phyloP scores from a whole-genome alignment of 2,888 invertebrate genomes.

The Rhamphomyia laevipes region DNA sequence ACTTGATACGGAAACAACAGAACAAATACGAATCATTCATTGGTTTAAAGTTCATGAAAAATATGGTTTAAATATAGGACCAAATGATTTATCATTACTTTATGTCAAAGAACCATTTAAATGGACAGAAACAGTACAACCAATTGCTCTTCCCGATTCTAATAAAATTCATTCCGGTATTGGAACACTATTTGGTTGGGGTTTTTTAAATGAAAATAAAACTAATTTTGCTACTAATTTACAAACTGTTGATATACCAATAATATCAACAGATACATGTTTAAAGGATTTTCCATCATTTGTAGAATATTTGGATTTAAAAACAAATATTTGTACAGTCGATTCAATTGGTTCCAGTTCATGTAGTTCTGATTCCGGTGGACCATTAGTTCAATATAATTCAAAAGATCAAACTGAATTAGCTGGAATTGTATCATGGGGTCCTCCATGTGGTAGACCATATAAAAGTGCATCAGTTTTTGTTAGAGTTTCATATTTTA shows the following conservation, averaged over 20 bases:
- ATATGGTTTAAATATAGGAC: conserved; percentile 4
- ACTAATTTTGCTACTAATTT: conserved; percentile 1
- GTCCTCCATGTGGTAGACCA: conserved; percentile 25
- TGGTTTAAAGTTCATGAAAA: conserved; percentile 4
- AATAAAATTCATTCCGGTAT: not conserved
- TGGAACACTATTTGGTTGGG: conserved; percentile 6
- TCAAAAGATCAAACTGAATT: conserved; percentile 4
- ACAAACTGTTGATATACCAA: conserved; percentile 8
- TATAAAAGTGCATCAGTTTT: conserved; percentile 25
- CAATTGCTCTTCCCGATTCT: conserved; percentile 4
- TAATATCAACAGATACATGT: not conserved
- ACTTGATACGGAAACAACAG: not conserved
- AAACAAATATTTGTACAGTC: conserved; percentile 8
- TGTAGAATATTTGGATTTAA: not conserved
- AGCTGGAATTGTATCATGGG: conserved; percentile 36
- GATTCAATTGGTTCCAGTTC: not conserved
- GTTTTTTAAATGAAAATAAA: conserved; percentile 2
- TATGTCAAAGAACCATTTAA: conserved; percentile 3
- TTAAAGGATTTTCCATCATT: not conserved
- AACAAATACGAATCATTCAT: conserved; percentile 1
- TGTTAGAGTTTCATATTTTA: conserved; percentile 27
- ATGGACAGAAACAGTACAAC: conserved; percentile 5
- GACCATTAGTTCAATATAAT: conserved; percentile 4
- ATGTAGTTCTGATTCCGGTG: conserved; percentile 8
- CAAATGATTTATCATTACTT: conserved; percentile 6